These are phyloP conservation scores for Smutsia temminckii DNA, from an alignment of 2,797 vertebrate genomes.

Conservation along the genomic window DNA sequence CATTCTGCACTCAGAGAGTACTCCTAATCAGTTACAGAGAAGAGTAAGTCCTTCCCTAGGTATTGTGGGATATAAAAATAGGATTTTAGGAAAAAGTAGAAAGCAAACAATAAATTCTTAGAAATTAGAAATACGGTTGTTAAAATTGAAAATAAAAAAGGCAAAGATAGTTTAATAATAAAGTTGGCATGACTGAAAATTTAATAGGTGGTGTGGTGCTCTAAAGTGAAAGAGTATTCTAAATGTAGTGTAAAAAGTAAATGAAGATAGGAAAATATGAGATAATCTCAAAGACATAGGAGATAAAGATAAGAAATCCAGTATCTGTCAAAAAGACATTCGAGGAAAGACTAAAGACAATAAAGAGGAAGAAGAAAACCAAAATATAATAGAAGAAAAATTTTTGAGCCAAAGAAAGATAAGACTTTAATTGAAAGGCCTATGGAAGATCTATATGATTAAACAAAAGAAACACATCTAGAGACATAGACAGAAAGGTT, in stretches of 20 bases:
- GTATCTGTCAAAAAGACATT: neutral
- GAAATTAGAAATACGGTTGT: neutral
- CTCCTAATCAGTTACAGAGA: neutral
- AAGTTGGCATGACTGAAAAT: neutral
- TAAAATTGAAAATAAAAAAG: slow-evolving; percentile 11
- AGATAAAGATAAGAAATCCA: neutral
- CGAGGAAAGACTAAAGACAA: neutral
- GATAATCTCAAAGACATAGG: neutral
- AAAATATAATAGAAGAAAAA: neutral
- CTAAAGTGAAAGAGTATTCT: neutral
- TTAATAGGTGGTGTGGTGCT: neutral
- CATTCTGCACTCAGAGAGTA: neutral
- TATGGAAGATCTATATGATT: neutral
- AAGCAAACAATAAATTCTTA: neutral
- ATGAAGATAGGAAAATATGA: neutral
- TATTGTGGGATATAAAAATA: neutral
- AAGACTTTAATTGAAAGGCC: neutral
- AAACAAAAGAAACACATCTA: neutral
- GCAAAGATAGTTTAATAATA: neutral
- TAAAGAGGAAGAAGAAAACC: neutral
- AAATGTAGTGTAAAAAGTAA: neutral
- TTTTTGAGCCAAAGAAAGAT: neutral
- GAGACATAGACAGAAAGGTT: neutral
- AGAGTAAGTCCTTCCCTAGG: neutral
- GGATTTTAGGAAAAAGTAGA: neutral